Base-by-base conservation (phyloP, 2,113 vertebrate genomes). In the Hippopotamus amphibius region DNA sequence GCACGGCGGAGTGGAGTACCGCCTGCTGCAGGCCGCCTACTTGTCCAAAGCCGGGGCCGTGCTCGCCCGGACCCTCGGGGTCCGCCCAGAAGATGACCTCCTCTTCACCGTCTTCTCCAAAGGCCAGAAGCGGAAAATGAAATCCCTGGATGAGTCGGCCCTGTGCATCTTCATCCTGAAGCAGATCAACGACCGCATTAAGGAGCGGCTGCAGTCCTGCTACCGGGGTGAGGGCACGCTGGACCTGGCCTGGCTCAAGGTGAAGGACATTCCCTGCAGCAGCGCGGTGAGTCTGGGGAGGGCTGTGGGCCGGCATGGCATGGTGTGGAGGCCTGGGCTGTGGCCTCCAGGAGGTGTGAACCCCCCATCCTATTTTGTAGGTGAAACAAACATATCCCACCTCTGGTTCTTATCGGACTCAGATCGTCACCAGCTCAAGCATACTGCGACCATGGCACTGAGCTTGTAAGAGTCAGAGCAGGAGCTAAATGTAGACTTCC, bases 211-310 rank as follows among this genome's bases (percentile, higher is more conserved):
- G 79, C 99, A 99, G 98, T 99, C 99, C 63, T 99, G 99, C 99
- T 99, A 99, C 98, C 99, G 99, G 97, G 99, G 99, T 0, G 99
- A 99, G 97, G 99, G 99, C 83, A 99, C 99, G 0, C 98, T 99
- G 98, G 99, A 99, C 94, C 98, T 99, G 98, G 99, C 99, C 96
- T 99, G 99, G 99, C 99, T 99, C 95, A 99, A 99, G 98, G 99
- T 99, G 97, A 99, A 99, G 98, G 99, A 99, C 93, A 99, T 99
- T 94, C 99, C 98, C 97, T 99, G 99, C 99, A 99, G 99, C 99
- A 99, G 99, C 0, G 99, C 99, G 98, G 99, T 99, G 98, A 99
- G 99, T 99, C 88, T 41, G 6, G 30, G 48, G 65, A 53, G 6
- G 61, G 71, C 15, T 7, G 0, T 0, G 26, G 37, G 90, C 68